Percentiles rank a stretch among this genome's conserved stretches.
Conservation (phyloP, 2,888 invertebrate species). For the Epirrita christyi region DNA sequence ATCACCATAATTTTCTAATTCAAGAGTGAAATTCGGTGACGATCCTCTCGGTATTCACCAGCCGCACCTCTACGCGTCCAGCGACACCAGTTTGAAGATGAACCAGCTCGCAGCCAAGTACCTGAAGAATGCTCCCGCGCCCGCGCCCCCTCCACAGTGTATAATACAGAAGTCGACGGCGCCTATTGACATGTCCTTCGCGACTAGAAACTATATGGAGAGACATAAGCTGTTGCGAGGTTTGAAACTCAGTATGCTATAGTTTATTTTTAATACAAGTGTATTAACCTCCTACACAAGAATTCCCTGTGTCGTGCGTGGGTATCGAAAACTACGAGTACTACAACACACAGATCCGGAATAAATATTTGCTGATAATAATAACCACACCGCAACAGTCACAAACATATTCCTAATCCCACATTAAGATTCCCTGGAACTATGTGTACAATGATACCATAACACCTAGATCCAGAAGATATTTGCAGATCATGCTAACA, state of each 20-base stretch:
- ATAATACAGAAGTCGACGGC: slow-evolving; percentile 42
- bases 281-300: too few relatives aligned
- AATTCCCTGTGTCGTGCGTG: too few relatives aligned
- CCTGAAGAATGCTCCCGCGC: slow-evolving; percentile 48
- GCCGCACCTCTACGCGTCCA: slow-evolving; percentile 54
- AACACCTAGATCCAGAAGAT: too few relatives aligned
- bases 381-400: too few relatives aligned
- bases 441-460: too few relatives aligned
- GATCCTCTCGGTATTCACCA: slow-evolving; percentile 62
- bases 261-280: too few relatives aligned
- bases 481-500: too few relatives aligned
- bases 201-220: slow-evolving; percentile 89
- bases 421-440: too few relatives aligned
- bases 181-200: slow-evolving; percentile 87
- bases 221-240: slow-evolving; percentile 86
- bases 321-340: too few relatives aligned
- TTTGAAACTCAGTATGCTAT: slow-evolving; percentile 39
- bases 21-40: slow-evolving; percentile 76
- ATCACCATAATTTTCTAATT: background rate
- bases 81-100: slow-evolving; percentile 80
- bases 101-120: slow-evolving; percentile 80
- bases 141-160: slow-evolving; percentile 29
- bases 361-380: too few relatives aligned
- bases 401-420: too few relatives aligned
- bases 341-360: too few relatives aligned